Evolutionary conservation across 2,888 invertebrate genomes (phyloP).

Genomic region (Zygaena filipendulae): DNA sequence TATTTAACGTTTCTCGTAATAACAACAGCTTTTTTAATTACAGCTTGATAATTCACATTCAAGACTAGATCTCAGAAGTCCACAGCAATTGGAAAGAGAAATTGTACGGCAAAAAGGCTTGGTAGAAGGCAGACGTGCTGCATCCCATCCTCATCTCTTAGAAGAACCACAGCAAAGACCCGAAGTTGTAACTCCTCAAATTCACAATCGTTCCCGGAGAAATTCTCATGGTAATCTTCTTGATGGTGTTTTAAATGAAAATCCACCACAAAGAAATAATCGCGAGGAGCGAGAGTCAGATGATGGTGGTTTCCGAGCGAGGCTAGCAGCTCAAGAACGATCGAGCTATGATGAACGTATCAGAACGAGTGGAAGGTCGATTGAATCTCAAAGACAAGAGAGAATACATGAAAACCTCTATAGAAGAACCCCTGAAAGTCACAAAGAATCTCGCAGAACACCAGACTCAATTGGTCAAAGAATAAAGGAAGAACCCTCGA

Average conservation of each 20-base stretch:
- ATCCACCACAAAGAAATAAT: conserved; percentile 27
- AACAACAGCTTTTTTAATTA: too few species aligned
- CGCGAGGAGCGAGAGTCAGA: conserved; percentile 67
- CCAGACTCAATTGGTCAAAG: conserved; percentile 45
- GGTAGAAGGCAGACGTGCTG: conserved; percentile 66
- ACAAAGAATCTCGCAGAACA: conserved; percentile 33
- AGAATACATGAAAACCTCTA: conserved; percentile 38
- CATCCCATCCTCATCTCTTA: conserved; percentile 75
- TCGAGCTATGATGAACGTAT: conserved; percentile 54
- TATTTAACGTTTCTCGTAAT: too few species aligned
- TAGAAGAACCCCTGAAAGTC: conserved; percentile 48
- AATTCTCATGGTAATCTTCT: conserved; percentile 72
- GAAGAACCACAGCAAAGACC: conserved; percentile 51
- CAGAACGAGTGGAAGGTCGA: conserved; percentile 51
- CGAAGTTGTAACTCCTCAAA: conserved; percentile 45
- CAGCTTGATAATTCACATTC: conserved; percentile 58
- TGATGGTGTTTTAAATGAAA: conserved; percentile 47
- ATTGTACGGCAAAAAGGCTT: conserved; percentile 66
- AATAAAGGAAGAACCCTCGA: conserved; percentile 38
- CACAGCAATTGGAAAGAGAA: conserved; percentile 72
- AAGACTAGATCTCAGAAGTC: conserved; percentile 65
- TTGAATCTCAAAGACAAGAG: conserved; percentile 37
- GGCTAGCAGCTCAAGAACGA: conserved; percentile 45
- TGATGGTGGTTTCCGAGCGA: conserved; percentile 70
- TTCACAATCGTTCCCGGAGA: conserved; percentile 51